These are phyloP conservation scores for Ecliptopera silaceata DNA, from an alignment of 2,888 invertebrate genomes.

Conservation along the genomic window DNA sequence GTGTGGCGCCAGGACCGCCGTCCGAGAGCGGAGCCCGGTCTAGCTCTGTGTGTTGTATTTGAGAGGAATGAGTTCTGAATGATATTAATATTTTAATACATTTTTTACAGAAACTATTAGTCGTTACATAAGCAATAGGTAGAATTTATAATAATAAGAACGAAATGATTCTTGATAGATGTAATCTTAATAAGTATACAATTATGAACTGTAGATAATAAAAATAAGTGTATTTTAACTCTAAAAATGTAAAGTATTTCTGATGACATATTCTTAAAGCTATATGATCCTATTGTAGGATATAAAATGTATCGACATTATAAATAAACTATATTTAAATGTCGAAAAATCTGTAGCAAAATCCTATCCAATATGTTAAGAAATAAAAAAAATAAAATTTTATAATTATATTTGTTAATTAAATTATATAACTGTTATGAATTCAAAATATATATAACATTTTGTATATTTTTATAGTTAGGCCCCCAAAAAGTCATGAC, in stretches of 20 bases:
- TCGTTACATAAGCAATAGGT: conserved; percentile 57
- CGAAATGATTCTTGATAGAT: conserved; percentile 51
- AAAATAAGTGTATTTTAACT: conserved; percentile 40
- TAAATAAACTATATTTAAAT: conserved; percentile 2
- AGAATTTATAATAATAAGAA: conserved; percentile 55
- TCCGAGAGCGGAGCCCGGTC: conserved; percentile 35
- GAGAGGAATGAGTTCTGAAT: conserved; percentile 74
- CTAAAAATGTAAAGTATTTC: conserved; percentile 47
- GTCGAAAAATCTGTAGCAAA: conserved; percentile 13
- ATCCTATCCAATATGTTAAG: conserved; percentile 7
- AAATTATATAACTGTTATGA: conserved; percentile 56
- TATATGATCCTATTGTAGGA: conserved; percentile 47
- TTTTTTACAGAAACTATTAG: conserved; percentile 68
- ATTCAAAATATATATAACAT: conserved; percentile 52
- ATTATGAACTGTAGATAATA: conserved; percentile 58
- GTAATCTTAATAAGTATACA: conserved; percentile 57
- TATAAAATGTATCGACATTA: conserved; percentile 26
- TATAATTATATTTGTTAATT: conserved; percentile 18
- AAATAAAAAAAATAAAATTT: conserved; percentile 7
- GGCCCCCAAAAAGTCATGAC: conserved; percentile 58
- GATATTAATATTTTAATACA: conserved; percentile 78
- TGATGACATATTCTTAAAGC: conserved; percentile 46
- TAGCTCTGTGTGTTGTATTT: conserved; percentile 52
- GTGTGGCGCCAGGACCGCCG: conserved; percentile 40
- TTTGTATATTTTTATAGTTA: conserved; percentile 66